A percentile compares a stretch with the other conserved stretches of the same genome.
These are phyloP conservation scores for Adelognathus sp. DNA, from an alignment of 2,888 invertebrate genomes.

Conservation along the genomic window DNA sequence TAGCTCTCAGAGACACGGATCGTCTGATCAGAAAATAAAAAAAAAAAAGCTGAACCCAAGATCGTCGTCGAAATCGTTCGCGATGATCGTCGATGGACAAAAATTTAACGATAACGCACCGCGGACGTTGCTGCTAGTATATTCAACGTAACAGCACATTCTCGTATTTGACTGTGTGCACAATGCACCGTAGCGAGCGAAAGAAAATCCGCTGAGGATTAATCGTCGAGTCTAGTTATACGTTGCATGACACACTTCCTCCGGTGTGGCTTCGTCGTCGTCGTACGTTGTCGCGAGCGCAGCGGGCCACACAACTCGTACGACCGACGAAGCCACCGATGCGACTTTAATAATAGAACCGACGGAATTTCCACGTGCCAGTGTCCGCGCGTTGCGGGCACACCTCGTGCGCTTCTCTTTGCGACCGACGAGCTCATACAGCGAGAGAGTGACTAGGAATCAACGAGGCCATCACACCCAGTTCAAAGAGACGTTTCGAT, in stretches of 20 bases:
- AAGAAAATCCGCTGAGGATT: slow-evolving; percentile 39
- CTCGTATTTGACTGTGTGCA: not conserved
- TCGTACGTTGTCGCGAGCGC: slow-evolving; percentile 26
- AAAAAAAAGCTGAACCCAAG: slow-evolving; percentile 28
- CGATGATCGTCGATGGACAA: slow-evolving; percentile 48
- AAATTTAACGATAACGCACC: not conserved
- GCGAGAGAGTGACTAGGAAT: not conserved
- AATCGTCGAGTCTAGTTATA: slow-evolving; percentile 36
- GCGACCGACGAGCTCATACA: not conserved
- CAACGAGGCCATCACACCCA: not conserved
- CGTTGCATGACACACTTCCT: slow-evolving; percentile 55
- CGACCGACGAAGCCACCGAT: slow-evolving; percentile 59
- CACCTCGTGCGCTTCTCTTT: slow-evolving; percentile 11
- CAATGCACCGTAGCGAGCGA: not conserved
- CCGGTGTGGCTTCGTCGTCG: slow-evolving; percentile 55
- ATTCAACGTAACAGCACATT: not conserved
- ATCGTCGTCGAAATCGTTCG: slow-evolving; percentile 29
- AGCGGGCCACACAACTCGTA: slow-evolving; percentile 42
- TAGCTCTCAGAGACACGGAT: slow-evolving; percentile 30
- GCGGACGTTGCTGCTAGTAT: not conserved
- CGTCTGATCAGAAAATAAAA: slow-evolving; percentile 25
- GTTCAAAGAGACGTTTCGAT: not conserved
- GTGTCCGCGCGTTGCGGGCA: slow-evolving; percentile 33
- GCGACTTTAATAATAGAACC: slow-evolving; percentile 57
- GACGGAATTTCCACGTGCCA: slow-evolving; percentile 60